Conservation (phyloP, 2,888 invertebrate species). For the Lochmaea capreae region DNA sequence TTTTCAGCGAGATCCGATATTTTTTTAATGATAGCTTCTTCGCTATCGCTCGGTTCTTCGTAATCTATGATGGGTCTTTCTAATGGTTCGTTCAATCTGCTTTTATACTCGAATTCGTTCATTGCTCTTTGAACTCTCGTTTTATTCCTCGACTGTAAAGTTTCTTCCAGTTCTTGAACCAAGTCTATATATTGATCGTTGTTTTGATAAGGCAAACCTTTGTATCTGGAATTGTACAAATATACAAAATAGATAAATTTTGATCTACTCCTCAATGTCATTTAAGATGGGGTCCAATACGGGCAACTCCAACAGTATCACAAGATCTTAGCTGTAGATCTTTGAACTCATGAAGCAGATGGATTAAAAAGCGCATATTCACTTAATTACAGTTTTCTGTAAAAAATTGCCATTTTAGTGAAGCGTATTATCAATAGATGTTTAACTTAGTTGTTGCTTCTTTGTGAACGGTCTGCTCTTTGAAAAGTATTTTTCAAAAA, state of each 20-base stretch:
- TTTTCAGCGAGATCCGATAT: conserved; percentile 48
- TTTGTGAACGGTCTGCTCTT: too few species aligned
- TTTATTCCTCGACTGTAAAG: conserved; percentile 60
- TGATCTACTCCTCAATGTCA: too few species aligned
- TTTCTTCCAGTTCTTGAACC: conserved; percentile 62
- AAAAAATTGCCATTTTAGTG: too few species aligned
- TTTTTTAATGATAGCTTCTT: conserved; percentile 52
- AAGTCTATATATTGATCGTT: conserved; percentile 61
- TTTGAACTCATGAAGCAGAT: too few species aligned
- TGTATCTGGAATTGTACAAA: conserved; percentile 1
- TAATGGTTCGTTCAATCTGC: conserved; percentile 60
- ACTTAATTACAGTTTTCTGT: too few species aligned
- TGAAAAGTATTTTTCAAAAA: too few species aligned
- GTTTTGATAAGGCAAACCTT: conserved; percentile 61
- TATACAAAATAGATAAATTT: background rate
- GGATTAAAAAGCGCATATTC: too few species aligned
- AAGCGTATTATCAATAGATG: too few species aligned
- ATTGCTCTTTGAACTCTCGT: conserved; percentile 61
- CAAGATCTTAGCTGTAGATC: too few species aligned
- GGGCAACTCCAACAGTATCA: too few species aligned
- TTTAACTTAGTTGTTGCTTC: too few species aligned
- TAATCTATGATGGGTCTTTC: conserved; percentile 56
- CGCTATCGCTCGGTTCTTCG: conserved; percentile 52
- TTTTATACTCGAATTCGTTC: conserved; percentile 61
- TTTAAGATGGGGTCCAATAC: too few species aligned